These are phyloP conservation scores for Beroe forskalii DNA, from an alignment of 37 sponge, comb jelly and placozoan genomes.

Conservation along the genomic window DNA sequence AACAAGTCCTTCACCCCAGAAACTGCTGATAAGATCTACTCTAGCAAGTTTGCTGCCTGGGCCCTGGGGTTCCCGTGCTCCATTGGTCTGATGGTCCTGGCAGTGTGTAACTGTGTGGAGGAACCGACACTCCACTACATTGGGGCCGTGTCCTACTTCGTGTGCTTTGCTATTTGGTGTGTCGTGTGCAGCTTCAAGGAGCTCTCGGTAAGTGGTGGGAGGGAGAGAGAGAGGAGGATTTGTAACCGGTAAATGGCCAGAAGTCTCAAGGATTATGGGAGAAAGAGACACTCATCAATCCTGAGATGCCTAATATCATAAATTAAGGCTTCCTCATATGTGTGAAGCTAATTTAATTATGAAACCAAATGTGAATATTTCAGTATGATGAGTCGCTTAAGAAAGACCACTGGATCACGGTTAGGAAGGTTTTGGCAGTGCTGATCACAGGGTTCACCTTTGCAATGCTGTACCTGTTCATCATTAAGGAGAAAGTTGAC, in stretches of 20 bases:
- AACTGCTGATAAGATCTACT: conserved; percentile 59
- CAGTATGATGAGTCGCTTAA: neutral
- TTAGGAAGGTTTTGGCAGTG: neutral
- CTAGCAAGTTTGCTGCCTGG: neutral
- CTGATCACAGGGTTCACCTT: conserved; percentile 33
- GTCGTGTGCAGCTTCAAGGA: conserved; percentile 64
- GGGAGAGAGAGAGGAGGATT: too few species aligned
- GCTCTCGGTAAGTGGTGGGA: conserved; percentile 7
- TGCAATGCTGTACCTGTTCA: conserved; percentile 16
- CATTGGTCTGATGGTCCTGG: conserved; percentile 41
- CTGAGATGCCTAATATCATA: too few species aligned
- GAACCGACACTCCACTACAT: conserved; percentile 55
- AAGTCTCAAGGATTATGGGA: too few species aligned
- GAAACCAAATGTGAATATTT: too few species aligned
- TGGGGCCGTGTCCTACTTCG: conserved; percentile 26
- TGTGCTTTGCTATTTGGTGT: conserved; percentile 60
- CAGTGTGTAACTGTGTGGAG: conserved; percentile 56
- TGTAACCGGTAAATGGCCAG: too few species aligned
- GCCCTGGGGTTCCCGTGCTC: conserved; percentile 41
- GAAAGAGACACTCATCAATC: too few species aligned
- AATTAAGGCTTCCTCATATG: too few species aligned
- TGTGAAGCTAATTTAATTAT: too few species aligned
- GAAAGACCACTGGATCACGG: neutral
- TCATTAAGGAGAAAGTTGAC: neutral
- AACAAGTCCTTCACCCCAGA: conserved; percentile 21